phyloP scores from a whole-genome alignment of 2,797 vertebrate species.

The Platalea minor region DNA sequence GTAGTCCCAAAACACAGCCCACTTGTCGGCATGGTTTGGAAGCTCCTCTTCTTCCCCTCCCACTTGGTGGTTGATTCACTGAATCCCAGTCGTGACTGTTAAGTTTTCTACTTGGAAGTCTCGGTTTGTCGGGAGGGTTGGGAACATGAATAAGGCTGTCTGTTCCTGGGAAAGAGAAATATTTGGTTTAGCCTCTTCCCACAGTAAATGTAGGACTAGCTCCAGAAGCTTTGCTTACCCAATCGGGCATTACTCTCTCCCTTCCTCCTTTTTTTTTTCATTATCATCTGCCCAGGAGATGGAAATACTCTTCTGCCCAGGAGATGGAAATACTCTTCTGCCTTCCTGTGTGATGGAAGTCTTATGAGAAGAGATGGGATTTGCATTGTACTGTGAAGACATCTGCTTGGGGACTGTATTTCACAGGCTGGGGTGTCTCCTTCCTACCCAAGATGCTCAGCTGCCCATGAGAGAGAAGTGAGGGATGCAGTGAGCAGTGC shows the following conservation, averaged over 20 bases:
- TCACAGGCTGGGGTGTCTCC: background rate
- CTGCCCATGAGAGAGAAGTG: rapidly evolving
- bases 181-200: background rate
- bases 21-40: background rate
- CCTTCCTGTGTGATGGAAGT: background rate
- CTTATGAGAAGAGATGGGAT: background rate
- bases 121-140: background rate
- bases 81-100: background rate
- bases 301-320: background rate
- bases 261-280: background rate
- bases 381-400: background rate
- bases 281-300: background rate
- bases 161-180: background rate
- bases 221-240: background rate
- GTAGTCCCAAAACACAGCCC: background rate
- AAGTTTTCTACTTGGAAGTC: background rate
- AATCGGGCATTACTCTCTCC: background rate
- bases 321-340: background rate
- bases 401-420: background rate
- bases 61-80: background rate
- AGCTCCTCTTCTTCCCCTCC: background rate
- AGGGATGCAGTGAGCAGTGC: background rate
- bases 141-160: background rate
- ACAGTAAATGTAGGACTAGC: background rate
- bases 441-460: background rate